phyloP scores from a whole-genome alignment of 2,113 vertebrate genomes.

The Laterallus jamaicensis region DNA sequence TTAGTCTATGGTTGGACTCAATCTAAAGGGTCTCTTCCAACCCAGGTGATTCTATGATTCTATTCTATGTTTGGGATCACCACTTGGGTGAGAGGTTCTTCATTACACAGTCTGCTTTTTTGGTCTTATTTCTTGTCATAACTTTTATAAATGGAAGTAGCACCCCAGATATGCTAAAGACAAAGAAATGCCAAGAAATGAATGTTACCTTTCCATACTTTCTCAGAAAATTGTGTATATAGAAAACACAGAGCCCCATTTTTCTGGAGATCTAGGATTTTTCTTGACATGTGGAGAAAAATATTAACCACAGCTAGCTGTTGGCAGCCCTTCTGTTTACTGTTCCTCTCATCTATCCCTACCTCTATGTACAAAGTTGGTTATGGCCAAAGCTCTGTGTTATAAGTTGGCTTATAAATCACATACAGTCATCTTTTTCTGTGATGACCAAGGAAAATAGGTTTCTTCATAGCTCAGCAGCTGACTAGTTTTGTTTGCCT shows the following conservation, averaged over 20 bases:
- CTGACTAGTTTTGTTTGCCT: not conserved
- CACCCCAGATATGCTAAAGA: not conserved
- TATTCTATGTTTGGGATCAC: not conserved
- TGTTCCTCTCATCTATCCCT: not conserved
- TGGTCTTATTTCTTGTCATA: not conserved
- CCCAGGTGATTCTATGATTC: too few species aligned
- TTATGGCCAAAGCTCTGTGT: not conserved
- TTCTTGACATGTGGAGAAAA: not conserved
- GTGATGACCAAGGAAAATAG: not conserved
- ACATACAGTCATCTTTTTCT: not conserved
- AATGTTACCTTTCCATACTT: not conserved
- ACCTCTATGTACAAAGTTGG: not conserved
- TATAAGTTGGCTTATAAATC: not conserved
- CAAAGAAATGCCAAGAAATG: not conserved
- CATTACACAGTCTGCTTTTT: not conserved
- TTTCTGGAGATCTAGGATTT: not conserved
- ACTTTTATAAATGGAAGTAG: not conserved
- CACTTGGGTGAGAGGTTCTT: not conserved
- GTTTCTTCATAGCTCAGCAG: not conserved
- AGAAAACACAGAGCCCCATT: not conserved
- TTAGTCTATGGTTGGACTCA: too few species aligned
- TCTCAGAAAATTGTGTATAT: not conserved
- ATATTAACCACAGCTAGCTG: not conserved
- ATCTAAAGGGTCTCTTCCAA: too few species aligned
- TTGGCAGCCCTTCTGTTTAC: not conserved